Evolutionary conservation across 2,113 vertebrate genomes (phyloP).

Genomic region (Spheniscus mendiculus): DNA sequence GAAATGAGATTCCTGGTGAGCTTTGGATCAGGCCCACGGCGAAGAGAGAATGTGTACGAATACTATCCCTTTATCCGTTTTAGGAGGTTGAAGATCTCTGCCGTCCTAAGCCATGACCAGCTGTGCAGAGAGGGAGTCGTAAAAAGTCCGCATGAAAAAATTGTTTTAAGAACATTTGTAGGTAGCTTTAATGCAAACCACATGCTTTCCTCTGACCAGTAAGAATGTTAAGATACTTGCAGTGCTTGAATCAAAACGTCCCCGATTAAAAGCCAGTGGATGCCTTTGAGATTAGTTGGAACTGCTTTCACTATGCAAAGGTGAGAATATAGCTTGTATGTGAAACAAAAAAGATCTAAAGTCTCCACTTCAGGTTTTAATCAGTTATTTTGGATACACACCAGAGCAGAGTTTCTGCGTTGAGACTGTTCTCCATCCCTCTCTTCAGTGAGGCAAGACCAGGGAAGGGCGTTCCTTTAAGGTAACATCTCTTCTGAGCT

Average conservation of each 20-base stretch:
- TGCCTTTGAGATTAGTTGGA: background rate
- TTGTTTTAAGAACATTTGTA: background rate
- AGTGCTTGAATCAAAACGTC: background rate
- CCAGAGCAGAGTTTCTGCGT: background rate
- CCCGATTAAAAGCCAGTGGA: background rate
- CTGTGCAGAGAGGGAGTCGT: background rate
- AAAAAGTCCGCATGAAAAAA: background rate
- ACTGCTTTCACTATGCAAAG: background rate
- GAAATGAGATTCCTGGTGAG: background rate
- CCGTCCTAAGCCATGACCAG: background rate
- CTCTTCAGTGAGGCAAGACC: background rate
- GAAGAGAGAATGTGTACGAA: background rate
- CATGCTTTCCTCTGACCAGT: background rate
- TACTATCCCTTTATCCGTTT: background rate
- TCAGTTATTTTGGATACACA: background rate
- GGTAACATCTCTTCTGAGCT: background rate
- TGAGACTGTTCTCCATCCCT: background rate
- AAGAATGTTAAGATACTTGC: background rate
- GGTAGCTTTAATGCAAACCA: background rate
- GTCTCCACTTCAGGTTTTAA: background rate
- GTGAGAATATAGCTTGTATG: background rate
- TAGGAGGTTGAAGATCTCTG: background rate
- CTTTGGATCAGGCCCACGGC: background rate
- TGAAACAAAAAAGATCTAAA: background rate
- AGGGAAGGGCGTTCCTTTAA: background rate